Evolutionary conservation across 1,140 invertebrate species (phyloP).

Genomic region (Ceratina australensis): DNA sequence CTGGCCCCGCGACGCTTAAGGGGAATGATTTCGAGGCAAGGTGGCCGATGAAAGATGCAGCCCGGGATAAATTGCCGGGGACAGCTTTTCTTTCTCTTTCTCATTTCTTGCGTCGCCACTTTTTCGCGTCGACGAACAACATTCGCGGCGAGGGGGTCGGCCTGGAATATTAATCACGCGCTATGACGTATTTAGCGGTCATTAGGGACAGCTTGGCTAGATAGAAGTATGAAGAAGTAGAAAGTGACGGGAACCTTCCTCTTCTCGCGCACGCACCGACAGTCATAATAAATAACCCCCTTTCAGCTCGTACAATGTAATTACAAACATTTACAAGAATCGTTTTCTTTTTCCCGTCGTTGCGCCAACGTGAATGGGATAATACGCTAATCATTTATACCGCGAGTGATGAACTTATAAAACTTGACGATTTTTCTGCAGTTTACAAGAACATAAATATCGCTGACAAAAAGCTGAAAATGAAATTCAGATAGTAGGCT

Average conservation of each 20-base stretch:
- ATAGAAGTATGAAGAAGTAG: constrained; percentile 32
- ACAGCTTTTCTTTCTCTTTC: background rate
- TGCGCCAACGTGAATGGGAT: background rate
- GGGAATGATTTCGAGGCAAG: too few relatives aligned
- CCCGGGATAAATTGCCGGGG: background rate
- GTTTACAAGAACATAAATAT: too few relatives aligned
- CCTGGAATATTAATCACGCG: constrained; percentile 59
- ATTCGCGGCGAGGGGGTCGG: constrained; percentile 2
- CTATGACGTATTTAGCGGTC: constrained; percentile 55
- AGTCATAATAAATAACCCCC: constrained; percentile 42
- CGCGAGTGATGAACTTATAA: too few relatives aligned
- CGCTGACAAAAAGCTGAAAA: too few relatives aligned
- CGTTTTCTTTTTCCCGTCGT: background rate
- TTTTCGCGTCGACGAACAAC: background rate
- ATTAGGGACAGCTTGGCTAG: constrained; percentile 52
- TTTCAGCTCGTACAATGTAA: constrained; percentile 12
- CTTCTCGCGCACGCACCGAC: constrained; percentile 8
- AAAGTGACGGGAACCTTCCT: constrained; percentile 42
- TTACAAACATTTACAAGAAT: constrained; percentile 6
- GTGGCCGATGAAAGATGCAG: background rate
- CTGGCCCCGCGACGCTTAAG: too few relatives aligned
- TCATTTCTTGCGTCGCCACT: background rate
- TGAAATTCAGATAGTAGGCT: too few relatives aligned
- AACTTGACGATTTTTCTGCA: background rate
- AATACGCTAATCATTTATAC: background rate